Conservation (phyloP, 1,140 invertebrate species). For the Tetragnatha versicolor region DNA sequence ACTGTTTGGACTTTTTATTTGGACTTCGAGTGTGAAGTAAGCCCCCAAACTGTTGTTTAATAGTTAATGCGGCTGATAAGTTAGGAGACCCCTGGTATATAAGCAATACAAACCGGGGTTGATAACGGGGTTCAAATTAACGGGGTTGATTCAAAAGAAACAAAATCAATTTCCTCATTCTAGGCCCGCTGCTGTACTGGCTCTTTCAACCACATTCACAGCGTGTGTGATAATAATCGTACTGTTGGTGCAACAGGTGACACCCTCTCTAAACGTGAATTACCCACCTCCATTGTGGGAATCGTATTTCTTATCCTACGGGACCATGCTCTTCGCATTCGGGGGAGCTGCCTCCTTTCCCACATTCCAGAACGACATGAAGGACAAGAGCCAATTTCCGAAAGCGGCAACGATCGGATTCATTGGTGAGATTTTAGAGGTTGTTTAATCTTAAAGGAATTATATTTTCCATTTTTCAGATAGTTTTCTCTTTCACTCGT, state of each 20-base stretch:
- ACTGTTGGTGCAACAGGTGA: slow-evolving; percentile 64
- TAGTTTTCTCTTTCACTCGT: too few relatives aligned
- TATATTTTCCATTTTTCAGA: too few relatives aligned
- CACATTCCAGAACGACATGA: slow-evolving; percentile 76
- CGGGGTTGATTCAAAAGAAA: background rate
- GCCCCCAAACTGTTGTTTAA: background rate
- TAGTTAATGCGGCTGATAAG: background rate
- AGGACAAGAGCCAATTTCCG: slow-evolving; percentile 68
- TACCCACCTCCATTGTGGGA: slow-evolving; percentile 58
- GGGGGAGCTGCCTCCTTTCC: slow-evolving; percentile 75
- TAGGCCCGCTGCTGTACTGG: slow-evolving; percentile 68
- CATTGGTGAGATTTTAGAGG: slow-evolving; percentile 65
- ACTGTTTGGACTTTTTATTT: background rate
- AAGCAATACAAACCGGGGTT: too few relatives aligned
- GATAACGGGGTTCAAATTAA: slow-evolving; percentile 4
- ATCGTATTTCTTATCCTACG: slow-evolving; percentile 72
- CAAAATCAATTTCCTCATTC: slow-evolving; percentile 28
- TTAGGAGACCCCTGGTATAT: background rate
- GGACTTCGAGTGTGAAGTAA: background rate
- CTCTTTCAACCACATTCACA: slow-evolving; percentile 68
- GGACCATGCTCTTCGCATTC: slow-evolving; percentile 73
- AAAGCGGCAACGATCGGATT: slow-evolving; percentile 68
- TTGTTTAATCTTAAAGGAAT: too few relatives aligned
- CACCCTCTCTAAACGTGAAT: background rate
- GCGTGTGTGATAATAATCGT: slow-evolving; percentile 71